A percentile compares a stretch with the other conserved stretches of the same genome.
Evolutionary conservation across 30 jellyfish, hydroid and myxozoan species (phyloP).

Genomic region (Cassiopea xamachana): DNA sequence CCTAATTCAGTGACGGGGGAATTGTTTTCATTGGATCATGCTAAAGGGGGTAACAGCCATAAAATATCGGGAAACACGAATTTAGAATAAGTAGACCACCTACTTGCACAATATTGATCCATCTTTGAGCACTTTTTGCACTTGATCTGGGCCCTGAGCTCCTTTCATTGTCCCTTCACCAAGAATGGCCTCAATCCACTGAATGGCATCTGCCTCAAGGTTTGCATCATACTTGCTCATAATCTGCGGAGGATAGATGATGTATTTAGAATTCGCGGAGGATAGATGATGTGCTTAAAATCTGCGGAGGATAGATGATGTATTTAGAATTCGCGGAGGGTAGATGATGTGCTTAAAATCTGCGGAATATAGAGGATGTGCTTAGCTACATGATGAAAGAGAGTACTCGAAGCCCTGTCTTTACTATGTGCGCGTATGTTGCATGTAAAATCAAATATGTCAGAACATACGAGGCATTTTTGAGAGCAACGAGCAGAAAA

Average conservation of each 20-base stretch:
- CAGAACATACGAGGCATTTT: too few relatives aligned
- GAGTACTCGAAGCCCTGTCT: too few relatives aligned
- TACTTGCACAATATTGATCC: conserved; percentile 80
- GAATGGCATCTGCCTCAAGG: conserved; percentile 67
- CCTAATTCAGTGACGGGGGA: too few relatives aligned
- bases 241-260: conserved; percentile 24
- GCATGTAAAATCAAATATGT: too few relatives aligned
- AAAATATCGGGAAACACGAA: neutral
- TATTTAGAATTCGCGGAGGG: conserved; percentile 38
- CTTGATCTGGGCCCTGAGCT: conserved; percentile 76
- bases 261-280: conserved; percentile 46
- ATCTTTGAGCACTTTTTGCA: conserved; percentile 70
- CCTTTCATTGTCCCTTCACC: conserved; percentile 76
- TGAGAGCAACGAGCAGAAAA: too few relatives aligned
- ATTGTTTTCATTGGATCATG: neutral
- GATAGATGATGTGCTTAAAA: conserved; percentile 13
- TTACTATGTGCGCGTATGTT: too few relatives aligned
- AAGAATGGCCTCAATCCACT: conserved; percentile 72
- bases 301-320: conserved; percentile 7
- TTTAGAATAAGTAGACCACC: neutral
- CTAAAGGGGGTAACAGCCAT: neutral
- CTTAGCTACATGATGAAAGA: too few relatives aligned
- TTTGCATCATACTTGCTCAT: conserved; percentile 59
- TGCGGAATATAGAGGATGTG: too few relatives aligned
- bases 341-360: neutral